phyloP scores from a whole-genome alignment of 1,140 invertebrate species.

The Delia radicum region DNA sequence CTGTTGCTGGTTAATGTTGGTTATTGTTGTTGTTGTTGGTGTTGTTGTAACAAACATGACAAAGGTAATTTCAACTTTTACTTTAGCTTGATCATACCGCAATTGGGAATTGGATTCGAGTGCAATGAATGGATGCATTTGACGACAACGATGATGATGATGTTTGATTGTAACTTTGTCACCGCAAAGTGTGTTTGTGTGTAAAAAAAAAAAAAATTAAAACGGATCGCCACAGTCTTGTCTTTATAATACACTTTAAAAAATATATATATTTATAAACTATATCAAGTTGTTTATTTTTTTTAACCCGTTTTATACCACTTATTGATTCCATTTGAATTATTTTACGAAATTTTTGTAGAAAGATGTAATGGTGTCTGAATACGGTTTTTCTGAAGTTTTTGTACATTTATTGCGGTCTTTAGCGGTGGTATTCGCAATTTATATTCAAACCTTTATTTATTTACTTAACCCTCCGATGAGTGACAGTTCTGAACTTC shows the following conservation, averaged over 20 bases:
- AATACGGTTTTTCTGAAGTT: no score
- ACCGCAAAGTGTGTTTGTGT: background rate
- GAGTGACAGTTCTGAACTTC: no score
- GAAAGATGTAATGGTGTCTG: no score
- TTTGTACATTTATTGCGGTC: no score
- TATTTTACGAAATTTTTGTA: no score
- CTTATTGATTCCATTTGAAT: no score
- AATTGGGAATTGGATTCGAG: background rate
- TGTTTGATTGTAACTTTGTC: background rate
- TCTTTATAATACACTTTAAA: background rate
- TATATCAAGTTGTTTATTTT: no score
- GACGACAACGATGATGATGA: background rate
- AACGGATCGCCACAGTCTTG: background rate
- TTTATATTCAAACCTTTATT: no score
- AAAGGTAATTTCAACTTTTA: constrained; percentile 23
- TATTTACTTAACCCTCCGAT: no score
- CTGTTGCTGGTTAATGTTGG: background rate
- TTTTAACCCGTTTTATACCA: no score
- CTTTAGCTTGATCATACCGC: constrained; percentile 15
- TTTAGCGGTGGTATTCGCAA: no score
- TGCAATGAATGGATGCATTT: constrained; percentile 7
- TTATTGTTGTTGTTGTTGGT: background rate
- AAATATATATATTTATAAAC: no score
- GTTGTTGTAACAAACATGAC: background rate
- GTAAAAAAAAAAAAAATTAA: background rate